Base-by-base conservation (phyloP, 2,888 invertebrate genomes). In the Onthophagus sagittarius region DNA sequence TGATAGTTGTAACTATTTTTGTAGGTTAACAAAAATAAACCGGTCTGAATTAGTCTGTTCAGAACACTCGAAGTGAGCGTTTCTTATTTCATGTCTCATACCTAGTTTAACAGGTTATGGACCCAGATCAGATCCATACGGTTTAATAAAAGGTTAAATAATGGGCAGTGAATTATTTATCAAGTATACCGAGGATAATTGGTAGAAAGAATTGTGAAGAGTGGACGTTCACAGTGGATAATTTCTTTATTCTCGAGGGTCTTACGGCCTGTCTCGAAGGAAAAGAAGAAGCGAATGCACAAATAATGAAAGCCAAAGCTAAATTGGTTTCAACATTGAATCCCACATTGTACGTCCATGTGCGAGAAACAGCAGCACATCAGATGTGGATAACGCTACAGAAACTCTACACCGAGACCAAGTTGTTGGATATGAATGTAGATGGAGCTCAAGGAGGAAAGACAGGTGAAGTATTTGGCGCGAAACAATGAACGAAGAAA, bases 291-390 rank as follows among this genome's bases (percentile, higher is more conserved):
- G 74, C 71, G 9, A 71, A 63, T 9, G 75, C 69, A 62, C 74
- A 79, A 62, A 75, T 76, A 39, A 69, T 72, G n/a, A 79, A 79
- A 76, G 76, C 77, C 6, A 79, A 76, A 73, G 78, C 78, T 9
- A 80, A 80, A 72, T 23, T 80, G 5, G 75, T 79, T 15, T 74
- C 80, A 53, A 78, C 79, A 0, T 77, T 81, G 33, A 79, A 80
- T 70, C 39, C 77, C 14, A 70, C 76, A 6, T 71, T 79, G 15
- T 79, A 76, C 74, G 75, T 79, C 9, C 79, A 80, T 73, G 75
- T 80, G 15, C 77, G 77, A 72, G 75, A 76, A 11, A 76, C 65
- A 72, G 75, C 76, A 11, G 72, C 80, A 4, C 72, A 76, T 69
- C 76, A 79, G 62, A 23, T 79, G 32, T 81, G 80, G 81, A 65